Evolutionary conservation across 2,113 vertebrate species (phyloP).

Genomic region (Cnemophilus loriae): DNA sequence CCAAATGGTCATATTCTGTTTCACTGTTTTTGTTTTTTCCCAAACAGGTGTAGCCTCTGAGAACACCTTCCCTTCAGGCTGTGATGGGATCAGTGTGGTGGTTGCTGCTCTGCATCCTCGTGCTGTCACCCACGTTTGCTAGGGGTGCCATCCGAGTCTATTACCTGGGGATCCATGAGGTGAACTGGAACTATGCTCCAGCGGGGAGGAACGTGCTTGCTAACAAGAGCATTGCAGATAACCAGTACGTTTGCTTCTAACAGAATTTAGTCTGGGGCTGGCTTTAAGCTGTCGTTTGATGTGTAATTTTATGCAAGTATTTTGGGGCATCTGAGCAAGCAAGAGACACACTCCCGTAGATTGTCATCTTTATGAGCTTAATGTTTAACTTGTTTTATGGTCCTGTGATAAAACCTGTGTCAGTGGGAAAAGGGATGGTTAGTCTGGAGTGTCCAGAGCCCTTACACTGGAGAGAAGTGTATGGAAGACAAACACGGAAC

Average conservation of each 20-base stretch:
- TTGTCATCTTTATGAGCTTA: conserved; percentile 17
- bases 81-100: not conserved
- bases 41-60: not conserved
- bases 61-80: not conserved
- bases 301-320: not conserved
- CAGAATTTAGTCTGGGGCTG: not conserved
- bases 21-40: not conserved
- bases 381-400: conserved; percentile 36
- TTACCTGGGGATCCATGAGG: conserved; percentile 69
- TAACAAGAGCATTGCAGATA: not conserved
- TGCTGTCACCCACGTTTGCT: not conserved
- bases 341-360: not conserved
- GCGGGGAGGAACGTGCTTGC: conserved; percentile 52
- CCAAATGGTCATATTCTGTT: not conserved
- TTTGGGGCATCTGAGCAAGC: not conserved
- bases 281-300: not conserved
- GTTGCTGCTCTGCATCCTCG: not conserved
- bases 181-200: conserved; percentile 74
- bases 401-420: not conserved
- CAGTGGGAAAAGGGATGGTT: not conserved
- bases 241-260: conserved; percentile 36
- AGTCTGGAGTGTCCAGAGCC: not conserved
- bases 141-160: conserved; percentile 59
- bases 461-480: not conserved
- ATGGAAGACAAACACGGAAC: not conserved